These are phyloP conservation scores for Semicossyphus pulcher DNA, from an alignment of 2,113 vertebrate genomes.

Conservation along the genomic window DNA sequence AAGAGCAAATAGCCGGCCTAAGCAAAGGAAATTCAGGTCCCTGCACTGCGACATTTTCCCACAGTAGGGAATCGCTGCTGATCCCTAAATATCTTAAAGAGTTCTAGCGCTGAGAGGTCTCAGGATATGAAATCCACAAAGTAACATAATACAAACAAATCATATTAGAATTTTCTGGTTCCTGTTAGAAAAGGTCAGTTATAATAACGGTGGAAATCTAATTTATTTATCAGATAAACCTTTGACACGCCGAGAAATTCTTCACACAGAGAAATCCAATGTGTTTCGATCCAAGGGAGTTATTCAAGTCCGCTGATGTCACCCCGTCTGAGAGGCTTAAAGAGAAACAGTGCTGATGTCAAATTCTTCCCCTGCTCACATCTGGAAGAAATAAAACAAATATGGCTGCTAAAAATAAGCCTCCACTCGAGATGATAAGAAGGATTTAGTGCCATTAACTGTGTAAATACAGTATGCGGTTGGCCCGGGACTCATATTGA, in stretches of 20 bases:
- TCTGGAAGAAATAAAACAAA: conserved; percentile 80
- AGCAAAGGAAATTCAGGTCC: conserved; percentile 61
- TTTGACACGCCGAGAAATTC: conserved; percentile 35
- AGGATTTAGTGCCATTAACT: conserved; percentile 71
- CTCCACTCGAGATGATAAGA: conserved; percentile 75
- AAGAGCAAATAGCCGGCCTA: conserved; percentile 62
- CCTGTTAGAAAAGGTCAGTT: conserved; percentile 16
- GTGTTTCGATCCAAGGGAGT: conserved; percentile 12
- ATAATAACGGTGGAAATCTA: conserved; percentile 6
- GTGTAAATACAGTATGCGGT: conserved; percentile 68
- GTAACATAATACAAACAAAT: conserved; percentile 42
- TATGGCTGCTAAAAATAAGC: conserved; percentile 79
- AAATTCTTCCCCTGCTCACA: conserved; percentile 67
- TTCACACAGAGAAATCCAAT: conserved; percentile 14
- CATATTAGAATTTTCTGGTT: conserved; percentile 5
- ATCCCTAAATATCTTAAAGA: conserved; percentile 36
- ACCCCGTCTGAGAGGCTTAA: conserved; percentile 68
- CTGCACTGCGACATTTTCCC: conserved; percentile 67
- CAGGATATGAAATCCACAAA: conserved; percentile 40
- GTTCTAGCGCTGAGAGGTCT: conserved; percentile 17
- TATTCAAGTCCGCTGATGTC: conserved; percentile 70
- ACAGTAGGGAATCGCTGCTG: conserved; percentile 57
- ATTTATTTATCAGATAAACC: conserved; percentile 58
- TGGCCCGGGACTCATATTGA: conserved; percentile 57
- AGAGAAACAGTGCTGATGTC: conserved; percentile 74